A percentile compares a stretch with the other conserved stretches of the same genome.
These are phyloP conservation scores for Trichacis sp. DNA, from an alignment of 2,888 invertebrate species.

Conservation along the genomic window DNA sequence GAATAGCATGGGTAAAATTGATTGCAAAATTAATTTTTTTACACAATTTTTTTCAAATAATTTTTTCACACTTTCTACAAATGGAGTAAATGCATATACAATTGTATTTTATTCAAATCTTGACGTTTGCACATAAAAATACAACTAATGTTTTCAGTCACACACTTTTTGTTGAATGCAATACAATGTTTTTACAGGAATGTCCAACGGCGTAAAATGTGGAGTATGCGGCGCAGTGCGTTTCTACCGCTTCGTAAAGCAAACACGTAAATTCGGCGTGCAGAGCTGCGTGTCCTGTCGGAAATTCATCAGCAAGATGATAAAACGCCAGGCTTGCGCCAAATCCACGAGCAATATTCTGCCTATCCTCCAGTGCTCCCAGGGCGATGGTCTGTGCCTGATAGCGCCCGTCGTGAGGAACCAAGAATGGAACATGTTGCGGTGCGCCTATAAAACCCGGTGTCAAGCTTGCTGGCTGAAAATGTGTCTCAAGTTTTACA, in stretches of 20 bases:
- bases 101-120: no score
- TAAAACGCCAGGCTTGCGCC: conserved; percentile 76
- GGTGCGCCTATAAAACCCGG: conserved; percentile 79
- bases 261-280: conserved; percentile 86
- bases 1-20: conserved; percentile 53
- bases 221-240: conserved; percentile 84
- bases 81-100: no score
- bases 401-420: conserved; percentile 80
- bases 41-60: neutral
- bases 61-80: no score
- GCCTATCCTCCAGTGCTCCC: conserved; percentile 76
- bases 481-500: conserved; percentile 84
- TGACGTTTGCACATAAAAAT: neutral
- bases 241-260: conserved; percentile 81
- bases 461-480: conserved; percentile 91
- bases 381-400: conserved; percentile 80
- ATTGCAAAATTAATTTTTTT: neutral
- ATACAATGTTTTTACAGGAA: conserved; percentile 67
- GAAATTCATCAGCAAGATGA: conserved; percentile 87
- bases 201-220: conserved; percentile 79
- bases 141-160: neutral
- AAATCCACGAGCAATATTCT: conserved; percentile 71
- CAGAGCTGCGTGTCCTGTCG: conserved; percentile 88
- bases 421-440: conserved; percentile 76
- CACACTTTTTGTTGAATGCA: neutral